These are phyloP conservation scores for Ophioderma brevispina DNA, from an alignment of 35 echinoderm and acorn worm genomes.

Conservation along the genomic window DNA sequence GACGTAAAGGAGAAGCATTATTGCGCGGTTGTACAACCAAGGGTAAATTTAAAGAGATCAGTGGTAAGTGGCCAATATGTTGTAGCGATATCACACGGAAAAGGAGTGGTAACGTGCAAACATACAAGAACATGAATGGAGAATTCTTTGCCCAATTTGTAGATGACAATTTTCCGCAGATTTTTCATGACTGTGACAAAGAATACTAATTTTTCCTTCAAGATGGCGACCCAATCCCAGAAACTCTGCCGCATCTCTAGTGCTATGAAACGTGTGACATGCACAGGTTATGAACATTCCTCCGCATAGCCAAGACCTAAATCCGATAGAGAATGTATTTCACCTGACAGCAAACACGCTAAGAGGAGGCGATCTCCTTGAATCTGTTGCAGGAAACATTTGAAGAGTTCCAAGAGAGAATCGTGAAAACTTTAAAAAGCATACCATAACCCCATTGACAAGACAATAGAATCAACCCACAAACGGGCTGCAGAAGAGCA, in stretches of 20 bases:
- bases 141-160: constrained; percentile 44
- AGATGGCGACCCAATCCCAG: constrained; percentile 55
- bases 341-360: constrained; percentile 36
- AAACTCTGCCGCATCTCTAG: constrained; percentile 7
- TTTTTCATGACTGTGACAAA: constrained; percentile 23
- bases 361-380: neutral
- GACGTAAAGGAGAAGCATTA: neutral
- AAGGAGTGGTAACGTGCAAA: neutral
- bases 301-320: constrained; percentile 42
- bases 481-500: neutral
- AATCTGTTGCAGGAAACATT: constrained; percentile 30
- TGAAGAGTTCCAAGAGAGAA: constrained; percentile 21
- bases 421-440: constrained; percentile 16
- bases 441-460: constrained; percentile 42
- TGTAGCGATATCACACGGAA: neutral
- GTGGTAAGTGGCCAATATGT: neutral
- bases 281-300: constrained; percentile 39
- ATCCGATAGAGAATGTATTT: constrained; percentile 69
- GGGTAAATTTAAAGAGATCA: constrained; percentile 3
- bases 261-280: constrained; percentile 21
- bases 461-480: constrained; percentile 41
- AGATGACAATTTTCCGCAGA: constrained; percentile 5
- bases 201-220: constrained; percentile 41
- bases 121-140: neutral
- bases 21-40: constrained; percentile 21